Evolutionary conservation across 2,797 vertebrate species (phyloP), one percentile per base, ranked within the genome.

Genomic region (Octomys mimax): DNA sequence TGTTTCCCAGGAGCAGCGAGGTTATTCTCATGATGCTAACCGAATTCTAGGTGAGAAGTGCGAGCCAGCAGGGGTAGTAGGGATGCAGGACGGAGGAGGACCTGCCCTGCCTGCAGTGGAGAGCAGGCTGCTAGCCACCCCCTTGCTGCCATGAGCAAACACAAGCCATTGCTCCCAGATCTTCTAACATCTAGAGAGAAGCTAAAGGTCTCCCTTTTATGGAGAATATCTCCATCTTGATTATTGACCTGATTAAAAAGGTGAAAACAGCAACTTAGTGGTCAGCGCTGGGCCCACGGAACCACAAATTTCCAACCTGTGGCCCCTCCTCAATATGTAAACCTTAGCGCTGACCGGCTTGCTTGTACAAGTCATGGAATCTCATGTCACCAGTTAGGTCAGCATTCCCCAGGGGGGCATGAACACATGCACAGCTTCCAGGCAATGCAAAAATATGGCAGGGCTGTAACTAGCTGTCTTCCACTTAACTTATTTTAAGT

Each of bases 41-140:
- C 54, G 22, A 57, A 82, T 85, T 52, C 28, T 82, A 68, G 46
- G 9, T 52, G 46, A 70, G 46, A 57, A 9, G 10, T 0, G 5
- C 8, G 28, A n/a, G 68, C 42, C 4, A 6, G 11, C 3, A 2
- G 68, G 54, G 28, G 21, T 24, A 5, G 6, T 26, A 9, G 11
- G 6, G 2, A 71, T 5, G 0, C 0, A 18, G 18, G 19, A n/a
- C 11, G 2, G 9, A 80, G 28, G 57, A n/a, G 5, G 2, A 4
- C 13, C 6, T 28, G 59, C 14, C 18, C 2, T 21, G 0, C 7
- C 3, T 42, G 5, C 42, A 59, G 14, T 9, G 4, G 26, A 3
- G 28, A 36, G 19, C 28, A 42, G 6, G 22, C 24, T 21, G 61
- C 26, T 70, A 70, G 73, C 42, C 3, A 2, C 2, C 6, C 52